Evolutionary conservation across 2,797 vertebrate species (phyloP).

Genomic region (Diplodus puntazzo): DNA sequence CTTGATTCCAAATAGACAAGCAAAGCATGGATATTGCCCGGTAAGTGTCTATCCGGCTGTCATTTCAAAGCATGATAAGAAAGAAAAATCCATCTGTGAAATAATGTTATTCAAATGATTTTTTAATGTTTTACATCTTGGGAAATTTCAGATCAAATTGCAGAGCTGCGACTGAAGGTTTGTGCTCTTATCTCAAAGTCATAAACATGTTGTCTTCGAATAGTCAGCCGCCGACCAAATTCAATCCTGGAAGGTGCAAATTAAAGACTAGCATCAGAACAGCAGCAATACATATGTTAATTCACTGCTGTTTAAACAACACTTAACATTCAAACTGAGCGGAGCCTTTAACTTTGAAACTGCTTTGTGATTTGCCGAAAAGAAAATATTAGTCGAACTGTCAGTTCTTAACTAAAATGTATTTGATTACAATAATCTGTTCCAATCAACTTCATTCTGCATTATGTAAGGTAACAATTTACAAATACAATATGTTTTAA

Average conservation of each 20-base stretch:
- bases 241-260: conserved; percentile 62
- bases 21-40: conserved; percentile 60
- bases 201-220: conserved; percentile 72
- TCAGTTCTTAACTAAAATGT: conserved; percentile 1
- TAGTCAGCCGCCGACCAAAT: conserved; percentile 49
- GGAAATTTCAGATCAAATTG: conserved; percentile 77
- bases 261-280: conserved; percentile 47
- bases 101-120: conserved; percentile 80
- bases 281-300: conserved; percentile 68
- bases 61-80: conserved; percentile 59
- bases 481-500: conserved; percentile 8
- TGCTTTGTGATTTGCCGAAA: conserved; percentile 10
- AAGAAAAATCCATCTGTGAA: conserved; percentile 54
- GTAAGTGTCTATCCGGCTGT: conserved; percentile 75
- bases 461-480: conserved; percentile 29
- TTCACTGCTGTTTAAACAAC: conserved; percentile 56
- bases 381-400: conserved; percentile 22
- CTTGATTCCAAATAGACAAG: conserved; percentile 75
- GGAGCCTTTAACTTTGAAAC: conserved; percentile 17
- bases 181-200: conserved; percentile 63
- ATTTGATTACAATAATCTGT: conserved; percentile 49
- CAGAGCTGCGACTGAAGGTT: conserved; percentile 69
- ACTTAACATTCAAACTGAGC: conserved; percentile 35
- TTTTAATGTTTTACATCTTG: conserved; percentile 70
- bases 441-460: background rate